These are phyloP conservation scores for Megathymus violae DNA, from an alignment of 1,140 invertebrate genomes.

Conservation along the genomic window DNA sequence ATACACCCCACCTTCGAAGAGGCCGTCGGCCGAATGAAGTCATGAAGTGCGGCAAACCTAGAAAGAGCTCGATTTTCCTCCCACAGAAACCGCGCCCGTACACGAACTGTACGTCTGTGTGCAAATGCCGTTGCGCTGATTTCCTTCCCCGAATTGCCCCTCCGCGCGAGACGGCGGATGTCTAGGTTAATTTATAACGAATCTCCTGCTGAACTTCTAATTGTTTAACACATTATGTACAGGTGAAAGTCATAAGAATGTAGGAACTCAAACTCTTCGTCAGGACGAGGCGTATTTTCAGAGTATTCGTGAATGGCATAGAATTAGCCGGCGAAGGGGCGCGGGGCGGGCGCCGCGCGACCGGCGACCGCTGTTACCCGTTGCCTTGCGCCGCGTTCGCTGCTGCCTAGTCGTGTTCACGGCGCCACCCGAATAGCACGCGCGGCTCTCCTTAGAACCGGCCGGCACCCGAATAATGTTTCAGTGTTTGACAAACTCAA, in stretches of 20 bases:
- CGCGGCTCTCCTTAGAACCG: constrained; percentile 75
- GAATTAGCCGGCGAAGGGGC: no score
- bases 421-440: constrained; percentile 75
- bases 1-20: constrained; percentile 40
- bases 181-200: constrained; percentile 3
- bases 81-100: constrained; percentile 53
- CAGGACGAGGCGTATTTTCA: no score
- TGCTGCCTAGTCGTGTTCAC: no score
- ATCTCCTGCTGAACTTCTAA: constrained; percentile 35
- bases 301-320: no score
- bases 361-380: no score
- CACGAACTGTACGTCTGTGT: constrained; percentile 48
- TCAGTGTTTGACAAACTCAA: constrained; percentile 83
- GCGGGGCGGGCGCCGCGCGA: no score
- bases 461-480: constrained; percentile 82
- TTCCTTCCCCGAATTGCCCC: constrained; percentile 67
- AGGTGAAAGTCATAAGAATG: constrained; percentile 32
- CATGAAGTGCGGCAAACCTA: constrained; percentile 37
- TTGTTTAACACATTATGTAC: constrained; percentile 23
- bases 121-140: constrained; percentile 70
- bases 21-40: constrained; percentile 58
- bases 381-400: no score
- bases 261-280: constrained; percentile 38
- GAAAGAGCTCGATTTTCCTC: constrained; percentile 65
- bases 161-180: constrained; percentile 56